These are phyloP conservation scores for Timema cristinae DNA, from an alignment of 2,888 invertebrate genomes.

Conservation along the genomic window DNA sequence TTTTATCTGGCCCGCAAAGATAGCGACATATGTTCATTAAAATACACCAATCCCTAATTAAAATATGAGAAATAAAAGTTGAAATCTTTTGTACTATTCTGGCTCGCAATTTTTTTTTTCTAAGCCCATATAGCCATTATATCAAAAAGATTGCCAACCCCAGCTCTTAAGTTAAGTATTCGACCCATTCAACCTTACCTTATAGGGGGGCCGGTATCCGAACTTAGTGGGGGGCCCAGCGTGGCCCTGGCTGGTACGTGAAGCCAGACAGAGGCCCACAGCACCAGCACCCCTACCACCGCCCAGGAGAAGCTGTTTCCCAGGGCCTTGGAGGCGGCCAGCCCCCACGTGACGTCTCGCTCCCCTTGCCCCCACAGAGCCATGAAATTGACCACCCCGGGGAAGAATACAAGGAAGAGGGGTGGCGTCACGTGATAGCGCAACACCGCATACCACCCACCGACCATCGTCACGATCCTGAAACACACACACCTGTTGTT, in stretches of 20 bases:
- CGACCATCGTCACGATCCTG: too few relatives aligned
- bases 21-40: too few relatives aligned
- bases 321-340: constrained; percentile 30
- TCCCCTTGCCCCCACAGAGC: constrained; percentile 36
- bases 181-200: constrained; percentile 29
- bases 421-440: constrained; percentile 40
- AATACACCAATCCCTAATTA: too few relatives aligned
- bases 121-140: not conserved
- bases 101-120: not conserved
- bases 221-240: constrained; percentile 48
- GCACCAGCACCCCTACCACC: constrained; percentile 35
- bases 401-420: constrained; percentile 40
- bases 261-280: constrained; percentile 47
- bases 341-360: constrained; percentile 32
- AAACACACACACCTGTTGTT: too few relatives aligned
- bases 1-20: too few relatives aligned
- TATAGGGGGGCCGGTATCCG: constrained; percentile 45
- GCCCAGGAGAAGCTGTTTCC: constrained; percentile 41
- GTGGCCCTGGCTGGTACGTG: constrained; percentile 42
- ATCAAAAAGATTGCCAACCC: not conserved
- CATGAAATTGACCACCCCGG: constrained; percentile 39
- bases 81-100: not conserved
- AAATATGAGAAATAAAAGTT: too few relatives aligned
- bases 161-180: not conserved
- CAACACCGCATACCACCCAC: constrained; percentile 28